Evolutionary conservation across 2,888 invertebrate species (phyloP).

Genomic region (Salticus scenicus): DNA sequence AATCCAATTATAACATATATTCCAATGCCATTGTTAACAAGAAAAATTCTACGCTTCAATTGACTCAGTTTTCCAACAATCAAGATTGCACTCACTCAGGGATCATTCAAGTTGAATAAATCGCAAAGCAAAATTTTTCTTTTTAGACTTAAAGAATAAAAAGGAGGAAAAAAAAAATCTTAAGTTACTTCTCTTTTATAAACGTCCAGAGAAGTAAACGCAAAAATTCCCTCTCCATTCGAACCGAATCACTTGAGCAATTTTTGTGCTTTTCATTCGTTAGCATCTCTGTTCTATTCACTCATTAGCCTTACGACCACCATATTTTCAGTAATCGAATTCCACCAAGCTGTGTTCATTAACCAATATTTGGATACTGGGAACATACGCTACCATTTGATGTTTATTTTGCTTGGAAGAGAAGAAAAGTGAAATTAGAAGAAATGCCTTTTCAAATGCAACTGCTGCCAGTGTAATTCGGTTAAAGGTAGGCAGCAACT

Average conservation of each 20-base stretch:
- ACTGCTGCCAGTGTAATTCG: slow-evolving; percentile 34
- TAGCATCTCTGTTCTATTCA: background rate
- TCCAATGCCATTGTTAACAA: too few relatives aligned
- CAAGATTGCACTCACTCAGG: background rate
- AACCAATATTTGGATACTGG: slow-evolving; percentile 29
- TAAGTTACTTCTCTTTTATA: background rate
- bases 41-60: background rate
- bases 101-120: background rate
- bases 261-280: background rate
- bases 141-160: background rate
- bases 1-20: too few relatives aligned
- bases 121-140: background rate
- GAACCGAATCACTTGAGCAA: background rate
- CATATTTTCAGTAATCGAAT: slow-evolving; percentile 17
- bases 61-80: background rate
- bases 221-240: background rate
- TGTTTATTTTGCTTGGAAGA: slow-evolving; percentile 16
- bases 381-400: slow-evolving; percentile 12
- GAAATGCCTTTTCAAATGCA: slow-evolving; percentile 22
- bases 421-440: slow-evolving; percentile 19
- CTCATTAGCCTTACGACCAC: background rate
- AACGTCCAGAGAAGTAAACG: background rate
- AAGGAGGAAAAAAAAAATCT: background rate
- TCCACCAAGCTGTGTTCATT: slow-evolving; percentile 8
- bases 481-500: slow-evolving; percentile 38